phyloP scores from a whole-genome alignment of 2,113 vertebrate genomes.

The Microcebus ravelobensis region DNA sequence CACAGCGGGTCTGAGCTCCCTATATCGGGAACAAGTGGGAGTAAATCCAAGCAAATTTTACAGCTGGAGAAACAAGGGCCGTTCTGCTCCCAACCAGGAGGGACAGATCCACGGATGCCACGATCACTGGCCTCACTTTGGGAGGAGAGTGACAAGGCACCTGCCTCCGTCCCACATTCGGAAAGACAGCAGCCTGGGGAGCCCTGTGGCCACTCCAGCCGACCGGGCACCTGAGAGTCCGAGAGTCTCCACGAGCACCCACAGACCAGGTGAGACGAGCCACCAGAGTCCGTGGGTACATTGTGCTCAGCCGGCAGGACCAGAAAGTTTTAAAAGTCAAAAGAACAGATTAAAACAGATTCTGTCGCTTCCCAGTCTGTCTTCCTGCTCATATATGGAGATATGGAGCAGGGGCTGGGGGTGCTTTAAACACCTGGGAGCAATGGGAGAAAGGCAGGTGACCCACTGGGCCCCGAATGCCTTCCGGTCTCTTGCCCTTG shows the following conservation, averaged over 20 bases:
- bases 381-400: background rate
- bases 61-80: background rate
- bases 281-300: background rate
- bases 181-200: fast-evolving
- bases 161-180: fast-evolving
- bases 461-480: background rate
- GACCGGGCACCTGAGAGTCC: background rate
- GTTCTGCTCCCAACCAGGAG: background rate
- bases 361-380: background rate
- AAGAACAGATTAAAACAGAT: background rate
- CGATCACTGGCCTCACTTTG: no score
- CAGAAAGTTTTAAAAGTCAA: background rate
- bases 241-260: background rate
- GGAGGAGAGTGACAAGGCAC: background rate
- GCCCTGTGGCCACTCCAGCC: background rate
- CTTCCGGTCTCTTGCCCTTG: background rate
- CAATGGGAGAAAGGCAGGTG: background rate
- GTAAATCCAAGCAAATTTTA: background rate
- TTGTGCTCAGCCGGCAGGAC: background rate
- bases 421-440: background rate
- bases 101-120: fast-evolving
- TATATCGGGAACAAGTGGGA: background rate
- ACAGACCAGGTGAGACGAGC: background rate
- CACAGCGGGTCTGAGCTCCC: background rate
- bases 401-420: fast-evolving